Evolutionary conservation across 2,113 vertebrate genomes (phyloP).

Genomic region (Calidris pugnax): DNA sequence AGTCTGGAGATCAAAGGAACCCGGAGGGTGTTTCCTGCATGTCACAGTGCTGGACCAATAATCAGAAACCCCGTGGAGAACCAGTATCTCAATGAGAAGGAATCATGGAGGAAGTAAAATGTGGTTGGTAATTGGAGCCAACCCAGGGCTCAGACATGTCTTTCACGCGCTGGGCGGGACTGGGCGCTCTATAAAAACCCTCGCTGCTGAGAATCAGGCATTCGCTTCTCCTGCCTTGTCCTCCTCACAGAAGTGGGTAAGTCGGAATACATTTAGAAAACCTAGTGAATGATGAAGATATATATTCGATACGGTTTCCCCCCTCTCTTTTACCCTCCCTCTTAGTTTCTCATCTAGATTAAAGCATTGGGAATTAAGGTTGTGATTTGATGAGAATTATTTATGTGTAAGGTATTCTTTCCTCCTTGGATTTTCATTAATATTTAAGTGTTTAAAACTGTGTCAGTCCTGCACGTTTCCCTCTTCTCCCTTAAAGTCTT

Average conservation of each 20-base stretch:
- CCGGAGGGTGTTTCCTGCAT: background rate
- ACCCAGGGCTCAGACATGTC: rapidly evolving
- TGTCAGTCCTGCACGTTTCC: rapidly evolving
- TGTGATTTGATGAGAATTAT: background rate
- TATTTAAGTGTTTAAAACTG: background rate
- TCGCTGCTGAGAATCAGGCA: rapidly evolving
- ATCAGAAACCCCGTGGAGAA: background rate
- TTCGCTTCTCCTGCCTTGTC: background rate
- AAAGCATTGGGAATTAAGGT: background rate
- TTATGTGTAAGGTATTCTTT: background rate
- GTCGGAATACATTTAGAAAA: background rate
- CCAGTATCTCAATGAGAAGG: background rate
- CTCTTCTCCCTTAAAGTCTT: background rate
- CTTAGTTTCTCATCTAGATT: background rate
- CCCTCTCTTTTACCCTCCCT: rapidly evolving
- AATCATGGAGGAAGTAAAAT: background rate
- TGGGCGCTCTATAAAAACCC: constrained; percentile 1
- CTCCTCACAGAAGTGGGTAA: background rate
- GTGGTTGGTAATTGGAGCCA: background rate
- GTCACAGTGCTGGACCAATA: background rate
- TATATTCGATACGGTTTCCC: rapidly evolving
- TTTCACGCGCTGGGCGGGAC: background rate
- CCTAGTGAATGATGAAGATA: background rate
- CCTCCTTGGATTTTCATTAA: background rate
- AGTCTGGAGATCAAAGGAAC: constrained; percentile 10